Evolutionary conservation across 1,140 invertebrate genomes (phyloP).

Genomic region (Listronotus oregonensis): DNA sequence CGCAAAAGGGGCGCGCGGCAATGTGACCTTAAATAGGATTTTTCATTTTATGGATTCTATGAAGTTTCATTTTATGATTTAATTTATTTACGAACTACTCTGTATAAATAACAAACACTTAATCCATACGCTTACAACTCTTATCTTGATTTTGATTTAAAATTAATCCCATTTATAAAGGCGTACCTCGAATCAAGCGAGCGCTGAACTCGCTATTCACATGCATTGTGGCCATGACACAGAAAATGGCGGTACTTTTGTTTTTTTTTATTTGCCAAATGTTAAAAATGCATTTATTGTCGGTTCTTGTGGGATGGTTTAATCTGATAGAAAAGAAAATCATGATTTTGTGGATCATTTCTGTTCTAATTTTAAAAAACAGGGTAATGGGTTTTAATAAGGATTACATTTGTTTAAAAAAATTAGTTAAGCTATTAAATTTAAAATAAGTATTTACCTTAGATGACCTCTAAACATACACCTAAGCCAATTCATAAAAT

Average conservation of each 20-base stretch:
- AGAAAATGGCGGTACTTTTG: constrained; percentile 14
- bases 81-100: not conserved
- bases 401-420: too few species aligned
- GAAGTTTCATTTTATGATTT: not conserved
- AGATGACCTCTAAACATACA: too few species aligned
- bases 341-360: too few species aligned
- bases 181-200: constrained; percentile 13
- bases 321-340: too few species aligned
- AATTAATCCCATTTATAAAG: constrained; percentile 15
- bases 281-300: constrained; percentile 21
- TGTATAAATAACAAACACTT: constrained; percentile 8
- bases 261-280: not conserved
- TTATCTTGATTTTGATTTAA: constrained; percentile 18
- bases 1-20: not conserved
- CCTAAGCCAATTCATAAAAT: too few species aligned
- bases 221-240: constrained; percentile 21
- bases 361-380: too few species aligned
- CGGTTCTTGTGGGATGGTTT: not conserved
- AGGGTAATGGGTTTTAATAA: too few species aligned
- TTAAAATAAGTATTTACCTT: too few species aligned
- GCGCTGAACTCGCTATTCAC: constrained; percentile 12
- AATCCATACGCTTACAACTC: not conserved
- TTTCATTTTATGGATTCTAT: too few species aligned
- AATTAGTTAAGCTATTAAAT: too few species aligned
- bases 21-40: too few species aligned